phyloP scores from a whole-genome alignment of 37 sponge, comb jelly and placozoan genomes.

The Dysidea cf. avara region DNA sequence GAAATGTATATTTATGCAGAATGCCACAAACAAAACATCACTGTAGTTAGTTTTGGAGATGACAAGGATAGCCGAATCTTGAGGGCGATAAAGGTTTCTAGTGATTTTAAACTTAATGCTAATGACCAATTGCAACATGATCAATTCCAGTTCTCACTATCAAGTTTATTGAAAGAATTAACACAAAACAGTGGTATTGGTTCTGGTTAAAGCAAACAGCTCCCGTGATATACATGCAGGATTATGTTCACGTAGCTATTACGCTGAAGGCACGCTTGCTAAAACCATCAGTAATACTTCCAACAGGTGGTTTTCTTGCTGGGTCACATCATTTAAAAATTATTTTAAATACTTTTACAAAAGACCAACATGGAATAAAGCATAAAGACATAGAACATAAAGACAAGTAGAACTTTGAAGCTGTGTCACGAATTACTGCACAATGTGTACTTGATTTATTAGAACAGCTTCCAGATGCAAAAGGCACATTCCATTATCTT shows the following conservation, averaged over 20 bases:
- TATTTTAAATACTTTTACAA: slow-evolving; percentile 15
- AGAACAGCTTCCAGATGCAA: slow-evolving; percentile 39
- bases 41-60: slow-evolving; percentile 46
- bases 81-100: slow-evolving; percentile 44
- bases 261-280: slow-evolving; percentile 38
- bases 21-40: slow-evolving; percentile 31
- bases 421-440: slow-evolving; percentile 6
- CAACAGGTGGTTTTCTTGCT: slow-evolving; percentile 39
- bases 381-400: slow-evolving; percentile 24
- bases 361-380: slow-evolving; percentile 44
- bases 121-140: not conserved
- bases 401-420: slow-evolving; percentile 55
- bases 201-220: slow-evolving; percentile 16
- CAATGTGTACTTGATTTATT: not conserved
- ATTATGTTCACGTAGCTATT: slow-evolving; percentile 45
- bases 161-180: not conserved
- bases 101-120: not conserved
- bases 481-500: slow-evolving; percentile 30
- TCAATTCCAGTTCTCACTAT: not conserved
- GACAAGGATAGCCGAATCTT: slow-evolving; percentile 56
- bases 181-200: slow-evolving; percentile 27
- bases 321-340: slow-evolving; percentile 39
- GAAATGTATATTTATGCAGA: slow-evolving; percentile 26
- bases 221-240: slow-evolving; percentile 44
- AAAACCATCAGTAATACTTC: slow-evolving; percentile 35